Evolutionary conservation across 35 echinoderm and acorn worm genomes (phyloP), one percentile per base, ranked within the genome.

Genomic region (Diadema setosum): DNA sequence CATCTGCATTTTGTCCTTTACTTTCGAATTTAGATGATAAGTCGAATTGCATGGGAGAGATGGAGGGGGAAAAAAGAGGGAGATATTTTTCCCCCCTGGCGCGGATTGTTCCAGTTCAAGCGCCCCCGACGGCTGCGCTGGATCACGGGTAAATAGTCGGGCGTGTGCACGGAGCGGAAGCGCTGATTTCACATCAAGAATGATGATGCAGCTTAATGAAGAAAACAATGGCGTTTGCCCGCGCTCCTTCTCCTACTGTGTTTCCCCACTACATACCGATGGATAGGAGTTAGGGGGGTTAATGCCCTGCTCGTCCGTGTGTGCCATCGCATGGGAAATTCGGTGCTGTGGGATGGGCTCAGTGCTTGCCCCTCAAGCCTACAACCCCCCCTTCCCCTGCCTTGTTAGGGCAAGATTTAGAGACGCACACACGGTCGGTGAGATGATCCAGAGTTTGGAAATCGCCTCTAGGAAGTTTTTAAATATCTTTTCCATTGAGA

Each of bases 401-500:
- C 48, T n/a, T 52, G 48, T 52, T 52, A 11, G 48, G 9, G 48
- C n/a, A 52, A n/a, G 48, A 11, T 52, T 52, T n/a, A 52, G 48
- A 52, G 9, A 52, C n/a, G 48, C 48, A 52, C 48, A 52, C 9
- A n/a, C 9, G n/a, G n/a, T 11, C 9, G n/a, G 9, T 11, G n/a
- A 52, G n/a, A 11, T 9, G n/a, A 11, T 9, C n/a, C 48, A 52
- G 48, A n/a, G 48, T 52, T 52, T 52, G 9, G 9, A 43, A 20
- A 20, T 78, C n/a, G 40, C 73, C 73, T 34, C 14, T 9, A 41
- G 73, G 37, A 78, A 78, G 73, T 78, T 78, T 78, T 78, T 78
- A 78, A 35, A 78, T 78, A 78, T 78, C 73, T 41, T 78, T 78
- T 44, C 73, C 73, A 78, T 78, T 78, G 73, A 78, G 73, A 78